These are phyloP conservation scores for Benitochromis conjunctus DNA, from an alignment of 2,113 vertebrate species.

Conservation along the genomic window DNA sequence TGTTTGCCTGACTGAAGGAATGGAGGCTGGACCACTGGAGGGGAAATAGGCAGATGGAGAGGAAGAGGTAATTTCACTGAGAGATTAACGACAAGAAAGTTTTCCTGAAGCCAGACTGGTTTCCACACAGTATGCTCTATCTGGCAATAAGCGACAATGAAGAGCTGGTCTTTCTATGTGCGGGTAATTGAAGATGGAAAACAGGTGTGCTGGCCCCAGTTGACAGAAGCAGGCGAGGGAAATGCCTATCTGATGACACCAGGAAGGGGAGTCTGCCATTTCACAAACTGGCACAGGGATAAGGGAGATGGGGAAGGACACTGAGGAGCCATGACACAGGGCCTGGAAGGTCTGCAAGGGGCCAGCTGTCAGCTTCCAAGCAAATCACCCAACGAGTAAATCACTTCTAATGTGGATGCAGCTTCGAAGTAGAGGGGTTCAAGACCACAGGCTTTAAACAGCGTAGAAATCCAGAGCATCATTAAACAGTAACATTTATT, in stretches of 20 bases:
- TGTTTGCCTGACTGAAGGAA: neutral
- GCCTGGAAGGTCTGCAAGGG: neutral
- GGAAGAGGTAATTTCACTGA: neutral
- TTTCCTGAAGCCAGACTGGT: neutral
- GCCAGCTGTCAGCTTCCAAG: neutral
- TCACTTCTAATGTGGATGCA: neutral
- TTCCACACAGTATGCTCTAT: neutral
- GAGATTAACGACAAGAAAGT: neutral
- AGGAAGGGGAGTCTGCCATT: neutral
- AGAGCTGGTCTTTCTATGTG: neutral
- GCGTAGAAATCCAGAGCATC: neutral
- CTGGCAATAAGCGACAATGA: neutral
- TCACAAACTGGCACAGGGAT: neutral
- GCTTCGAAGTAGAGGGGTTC: neutral
- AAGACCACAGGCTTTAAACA: neutral
- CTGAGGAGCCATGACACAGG: neutral
- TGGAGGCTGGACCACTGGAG: neutral
- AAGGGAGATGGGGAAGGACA: neutral
- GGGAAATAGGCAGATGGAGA: neutral
- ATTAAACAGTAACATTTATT: neutral
- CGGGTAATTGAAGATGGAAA: neutral
- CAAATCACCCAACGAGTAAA: neutral
- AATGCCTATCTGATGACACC: neutral
- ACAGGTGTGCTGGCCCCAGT: neutral
- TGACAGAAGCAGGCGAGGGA: neutral